These are phyloP conservation scores for Mesorhabditis belari DNA, from an alignment of 2,888 invertebrate genomes.

Conservation along the genomic window DNA sequence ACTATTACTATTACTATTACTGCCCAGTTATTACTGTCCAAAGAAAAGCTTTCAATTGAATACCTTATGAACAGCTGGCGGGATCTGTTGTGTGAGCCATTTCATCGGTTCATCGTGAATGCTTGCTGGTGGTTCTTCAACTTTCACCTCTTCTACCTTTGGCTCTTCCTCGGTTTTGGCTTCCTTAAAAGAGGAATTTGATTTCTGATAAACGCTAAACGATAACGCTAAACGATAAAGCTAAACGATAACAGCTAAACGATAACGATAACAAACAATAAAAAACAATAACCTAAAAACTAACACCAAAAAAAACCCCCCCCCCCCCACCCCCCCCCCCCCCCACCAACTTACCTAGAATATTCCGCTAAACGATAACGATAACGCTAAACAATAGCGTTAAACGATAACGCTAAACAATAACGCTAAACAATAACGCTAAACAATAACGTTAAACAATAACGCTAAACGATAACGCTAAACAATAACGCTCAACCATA, in stretches of 20 bases:
- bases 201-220: background rate
- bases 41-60: conserved; percentile 1
- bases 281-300: background rate
- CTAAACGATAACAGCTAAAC: background rate
- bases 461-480: too few relatives aligned
- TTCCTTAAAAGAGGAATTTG: conserved; percentile 4
- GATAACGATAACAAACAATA: background rate
- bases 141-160: conserved; percentile 28
- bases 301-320: too few relatives aligned
- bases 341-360: too few relatives aligned
- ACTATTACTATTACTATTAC: too few relatives aligned
- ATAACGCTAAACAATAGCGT: too few relatives aligned
- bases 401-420: too few relatives aligned
- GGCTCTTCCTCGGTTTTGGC: conserved; percentile 11
- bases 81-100: conserved; percentile 45
- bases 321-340: too few relatives aligned
- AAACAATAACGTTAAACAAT: too few relatives aligned
- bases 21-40: too few relatives aligned
- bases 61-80: conserved; percentile 47
- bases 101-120: conserved; percentile 44
- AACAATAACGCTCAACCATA: too few relatives aligned
- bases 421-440: too few relatives aligned
- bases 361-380: too few relatives aligned
- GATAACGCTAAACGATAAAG: background rate
- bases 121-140: conserved; percentile 41